phyloP scores from a whole-genome alignment of 2,888 invertebrate genomes.

The Caenorhabditis becei region DNA sequence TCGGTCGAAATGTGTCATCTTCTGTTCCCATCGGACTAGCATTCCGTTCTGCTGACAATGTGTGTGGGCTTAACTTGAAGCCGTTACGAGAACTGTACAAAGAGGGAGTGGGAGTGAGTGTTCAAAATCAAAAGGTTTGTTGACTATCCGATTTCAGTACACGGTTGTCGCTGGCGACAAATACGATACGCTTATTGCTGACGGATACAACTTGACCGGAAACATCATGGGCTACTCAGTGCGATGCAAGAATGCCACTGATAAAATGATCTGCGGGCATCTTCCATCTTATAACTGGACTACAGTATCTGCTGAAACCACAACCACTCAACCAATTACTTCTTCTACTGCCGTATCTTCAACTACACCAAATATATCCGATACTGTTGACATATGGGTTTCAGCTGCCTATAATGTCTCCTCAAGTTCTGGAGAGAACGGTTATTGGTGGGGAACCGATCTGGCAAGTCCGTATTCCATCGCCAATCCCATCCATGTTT shows the following conservation, averaged over 20 bases:
- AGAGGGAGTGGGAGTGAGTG: constrained; percentile 25
- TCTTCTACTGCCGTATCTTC: not conserved
- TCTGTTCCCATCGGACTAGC: not conserved
- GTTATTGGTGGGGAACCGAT: not conserved
- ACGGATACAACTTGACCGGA: constrained; percentile 20
- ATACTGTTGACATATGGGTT: not conserved
- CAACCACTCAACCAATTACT: not conserved
- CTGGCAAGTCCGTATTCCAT: not conserved
- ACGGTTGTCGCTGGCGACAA: constrained; percentile 10
- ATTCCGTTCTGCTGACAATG: constrained; percentile 5
- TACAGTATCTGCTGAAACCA: not conserved
- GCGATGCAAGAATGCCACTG: constrained; percentile 10
- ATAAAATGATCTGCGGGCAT: constrained; percentile 4
- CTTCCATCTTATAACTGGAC: no score
- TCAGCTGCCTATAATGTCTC: not conserved
- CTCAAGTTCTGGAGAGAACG: not conserved
- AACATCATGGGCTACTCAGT: constrained; percentile 29
- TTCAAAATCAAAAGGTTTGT: not conserved
- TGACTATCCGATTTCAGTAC: constrained; percentile 17
- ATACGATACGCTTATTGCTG: not conserved
- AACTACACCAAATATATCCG: not conserved
- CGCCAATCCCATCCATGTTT: not conserved
- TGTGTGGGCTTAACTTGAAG: constrained; percentile 22
- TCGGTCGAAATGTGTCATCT: not conserved
- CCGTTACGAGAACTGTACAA: constrained; percentile 27